These are phyloP conservation scores for Dryobates pubescens DNA, from an alignment of 2,797 vertebrate genomes.

Conservation along the genomic window DNA sequence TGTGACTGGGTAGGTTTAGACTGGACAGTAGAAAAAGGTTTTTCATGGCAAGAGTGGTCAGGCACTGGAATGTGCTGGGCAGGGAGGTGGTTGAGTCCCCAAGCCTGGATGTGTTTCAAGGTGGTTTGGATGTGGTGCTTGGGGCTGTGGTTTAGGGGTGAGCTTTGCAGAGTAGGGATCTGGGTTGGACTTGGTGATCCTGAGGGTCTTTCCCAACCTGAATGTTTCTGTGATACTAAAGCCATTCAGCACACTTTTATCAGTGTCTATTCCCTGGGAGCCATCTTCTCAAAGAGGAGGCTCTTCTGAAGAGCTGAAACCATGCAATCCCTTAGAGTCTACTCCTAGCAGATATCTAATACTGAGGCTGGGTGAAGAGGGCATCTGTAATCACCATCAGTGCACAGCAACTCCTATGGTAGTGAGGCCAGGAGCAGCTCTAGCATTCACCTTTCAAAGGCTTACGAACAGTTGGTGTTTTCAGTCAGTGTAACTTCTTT, in stretches of 20 bases:
- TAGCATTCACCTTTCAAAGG: neutral
- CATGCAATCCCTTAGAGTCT: neutral
- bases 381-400: neutral
- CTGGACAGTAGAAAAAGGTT: too few relatives aligned
- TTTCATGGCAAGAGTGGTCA: too few relatives aligned
- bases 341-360: neutral
- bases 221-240: neutral
- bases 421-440: neutral
- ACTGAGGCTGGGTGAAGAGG: fast-evolving
- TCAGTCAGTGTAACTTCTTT: neutral
- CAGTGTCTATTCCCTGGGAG: neutral
- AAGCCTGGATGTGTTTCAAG: too few relatives aligned
- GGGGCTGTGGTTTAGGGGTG: too few relatives aligned
- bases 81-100: too few relatives aligned
- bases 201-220: too few relatives aligned
- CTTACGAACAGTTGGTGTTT: neutral
- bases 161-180: too few relatives aligned
- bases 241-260: neutral
- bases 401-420: fast-evolving
- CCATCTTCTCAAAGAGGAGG: neutral
- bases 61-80: too few relatives aligned
- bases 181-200: too few relatives aligned
- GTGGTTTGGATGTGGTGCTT: too few relatives aligned
- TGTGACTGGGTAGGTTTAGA: too few relatives aligned
- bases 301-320: neutral